Evolutionary conservation across 2,888 invertebrate genomes (phyloP).

Genomic region (Amitus sp.): DNA sequence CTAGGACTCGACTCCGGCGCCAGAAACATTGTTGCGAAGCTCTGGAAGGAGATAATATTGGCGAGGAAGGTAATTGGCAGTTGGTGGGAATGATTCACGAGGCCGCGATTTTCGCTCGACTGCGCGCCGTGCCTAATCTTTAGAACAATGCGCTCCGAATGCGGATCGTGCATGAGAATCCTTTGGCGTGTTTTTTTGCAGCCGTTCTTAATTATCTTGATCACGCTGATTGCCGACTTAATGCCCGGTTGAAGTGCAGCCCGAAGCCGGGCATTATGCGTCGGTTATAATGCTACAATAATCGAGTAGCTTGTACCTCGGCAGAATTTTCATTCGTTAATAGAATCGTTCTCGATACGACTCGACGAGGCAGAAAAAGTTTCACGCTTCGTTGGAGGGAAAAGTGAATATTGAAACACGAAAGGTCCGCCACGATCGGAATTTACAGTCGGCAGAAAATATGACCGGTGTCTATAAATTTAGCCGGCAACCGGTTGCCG

Average conservation of each 20-base stretch:
- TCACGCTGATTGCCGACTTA: slow-evolving; percentile 31
- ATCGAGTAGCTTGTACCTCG: slow-evolving; percentile 20
- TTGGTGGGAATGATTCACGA: neutral
- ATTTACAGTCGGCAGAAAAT: slow-evolving; percentile 30
- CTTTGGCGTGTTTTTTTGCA: no score
- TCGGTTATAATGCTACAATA: slow-evolving; percentile 18
- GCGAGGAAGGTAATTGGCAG: neutral
- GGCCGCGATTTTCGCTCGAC: slow-evolving; percentile 6
- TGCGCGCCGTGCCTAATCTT: slow-evolving; percentile 21
- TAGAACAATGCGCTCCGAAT: slow-evolving; percentile 22
- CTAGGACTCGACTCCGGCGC: no score
- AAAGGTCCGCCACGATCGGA: slow-evolving; percentile 23
- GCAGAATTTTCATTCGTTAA: slow-evolving; percentile 28
- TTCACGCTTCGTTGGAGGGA: slow-evolving; percentile 26
- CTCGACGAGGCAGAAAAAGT: slow-evolving; percentile 27
- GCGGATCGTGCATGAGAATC: slow-evolving; percentile 13
- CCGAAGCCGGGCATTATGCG: slow-evolving; percentile 12
- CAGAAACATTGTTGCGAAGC: neutral
- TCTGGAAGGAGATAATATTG: neutral
- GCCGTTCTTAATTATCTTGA: no score
- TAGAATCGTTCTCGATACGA: slow-evolving; percentile 29
- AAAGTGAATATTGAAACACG: slow-evolving; percentile 28
- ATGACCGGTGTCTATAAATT: slow-evolving; percentile 37
- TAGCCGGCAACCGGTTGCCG: slow-evolving; percentile 34
- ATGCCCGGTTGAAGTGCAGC: slow-evolving; percentile 12